Evolutionary conservation across 1,140 invertebrate species (phyloP), one percentile per base, ranked within the genome.

Genomic region (Andrena cerasifolii): DNA sequence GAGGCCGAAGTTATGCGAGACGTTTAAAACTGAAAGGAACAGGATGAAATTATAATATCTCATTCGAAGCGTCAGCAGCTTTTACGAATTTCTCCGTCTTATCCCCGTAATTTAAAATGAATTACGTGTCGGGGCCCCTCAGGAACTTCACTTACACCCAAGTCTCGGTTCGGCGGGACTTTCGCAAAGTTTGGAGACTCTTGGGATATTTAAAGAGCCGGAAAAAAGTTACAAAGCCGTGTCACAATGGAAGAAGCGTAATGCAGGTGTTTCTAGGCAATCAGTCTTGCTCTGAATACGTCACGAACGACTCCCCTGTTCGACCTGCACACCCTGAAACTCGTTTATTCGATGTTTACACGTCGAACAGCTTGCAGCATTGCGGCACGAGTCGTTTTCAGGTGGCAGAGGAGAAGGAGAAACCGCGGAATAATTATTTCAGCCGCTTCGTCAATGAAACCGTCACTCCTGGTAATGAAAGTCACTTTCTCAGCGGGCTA

Each of bases 401-500:
- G n/a, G n/a, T n/a, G n/a, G n/a, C n/a, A n/a, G n/a, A n/a, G 1
- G 1, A 2, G 1, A 0, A 8, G 8, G 0, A 40, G 40, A 5
- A 24, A 28, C 26, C 10, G 4, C 3, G 18, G 4, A 28, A 58
- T 58, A 70, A 70, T 70, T 70, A 58, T 58, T 70, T 70, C 40
- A 58, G 18, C 26, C 24, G 24, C 6, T 45, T 31, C 24, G 14
- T 43, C 53, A 45, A 70, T 4, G 18, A 0, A 10, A 14, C 12
- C 53, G 12, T 24, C 53, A 51, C 49, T 51, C 49, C 24, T 51
- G 24, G 16, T 71, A 71, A 71, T 24, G 53, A 58, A n/a, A 18
- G 40, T 43, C 40, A 12, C 33, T 71, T 33, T 16, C 67, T 28
- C 54, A 21, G 36, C 65, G 6, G 36, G 12, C n/a, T 24, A 45